Percentiles rank a stretch among this genome's conserved stretches.
phyloP scores from a whole-genome alignment of 1,140 invertebrate species.

The Heterodera schachtii region DNA sequence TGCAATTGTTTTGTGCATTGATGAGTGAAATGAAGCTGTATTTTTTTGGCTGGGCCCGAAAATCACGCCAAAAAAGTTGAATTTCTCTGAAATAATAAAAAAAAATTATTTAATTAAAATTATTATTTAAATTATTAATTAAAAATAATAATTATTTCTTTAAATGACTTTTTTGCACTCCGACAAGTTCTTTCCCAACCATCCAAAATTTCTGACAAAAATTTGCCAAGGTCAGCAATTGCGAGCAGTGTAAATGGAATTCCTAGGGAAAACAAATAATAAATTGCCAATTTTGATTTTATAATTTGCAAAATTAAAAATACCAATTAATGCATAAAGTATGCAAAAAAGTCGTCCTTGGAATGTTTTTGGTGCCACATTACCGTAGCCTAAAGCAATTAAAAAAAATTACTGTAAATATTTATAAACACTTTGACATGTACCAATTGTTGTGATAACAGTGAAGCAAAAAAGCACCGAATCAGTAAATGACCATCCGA shows the following conservation, averaged over 20 bases:
- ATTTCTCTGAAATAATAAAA: constrained; percentile 10
- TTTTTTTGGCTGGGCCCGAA: constrained; percentile 11
- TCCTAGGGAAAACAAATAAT: constrained; percentile 13
- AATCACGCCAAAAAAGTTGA: not conserved
- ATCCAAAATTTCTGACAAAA: constrained; percentile 53
- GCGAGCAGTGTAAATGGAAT: constrained; percentile 52
- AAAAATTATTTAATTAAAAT: too few relatives aligned
- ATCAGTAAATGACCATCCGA: constrained; percentile 49
- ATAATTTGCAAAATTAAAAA: not conserved
- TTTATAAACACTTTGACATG: too few relatives aligned
- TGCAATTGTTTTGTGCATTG: not conserved
- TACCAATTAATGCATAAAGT: constrained; percentile 49
- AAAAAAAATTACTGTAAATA: not conserved
- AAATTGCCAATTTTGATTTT: not conserved
- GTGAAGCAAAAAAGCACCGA: constrained; percentile 52
- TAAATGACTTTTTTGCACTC: not conserved
- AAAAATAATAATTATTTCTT: too few relatives aligned
- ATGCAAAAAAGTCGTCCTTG: constrained; percentile 53
- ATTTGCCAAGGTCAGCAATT: constrained; percentile 54
- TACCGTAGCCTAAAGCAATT: constrained; percentile 45
- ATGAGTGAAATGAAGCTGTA: constrained; percentile 17
- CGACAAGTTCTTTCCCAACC: constrained; percentile 38
- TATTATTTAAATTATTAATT: too few relatives aligned
- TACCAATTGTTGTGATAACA: constrained; percentile 54
- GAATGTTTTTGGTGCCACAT: constrained; percentile 51